Evolutionary conservation across 2,113 vertebrate genomes (phyloP), one percentile per base, ranked within the genome.

Genomic region (Dromaius novaehollandiae): DNA sequence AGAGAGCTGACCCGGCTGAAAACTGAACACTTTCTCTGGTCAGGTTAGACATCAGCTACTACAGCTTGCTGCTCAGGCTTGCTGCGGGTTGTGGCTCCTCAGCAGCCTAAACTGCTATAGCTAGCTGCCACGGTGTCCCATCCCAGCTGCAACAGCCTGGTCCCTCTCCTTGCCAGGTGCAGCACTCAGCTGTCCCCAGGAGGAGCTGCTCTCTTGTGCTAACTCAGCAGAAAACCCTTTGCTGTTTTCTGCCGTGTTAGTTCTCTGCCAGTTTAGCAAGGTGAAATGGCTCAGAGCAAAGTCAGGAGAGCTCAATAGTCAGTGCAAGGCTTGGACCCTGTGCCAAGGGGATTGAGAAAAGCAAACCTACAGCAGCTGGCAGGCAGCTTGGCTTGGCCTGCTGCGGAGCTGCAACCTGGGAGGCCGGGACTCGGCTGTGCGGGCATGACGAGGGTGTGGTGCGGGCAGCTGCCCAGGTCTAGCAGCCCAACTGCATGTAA

Each of bases 281-380:
- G 30, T 91, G 77, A 82, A 93, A 56, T 48, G 36, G 58, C n/a
- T 77, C 36, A 55, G n/a, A 82, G 44, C 66, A 40, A 74, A 82
- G 36, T 53, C 61, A 80, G 44, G 58, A 85, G 50, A 58, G 56
- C 56, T 60, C 66, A 89, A 69, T 36, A 78, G 32, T 5, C 0
- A 1, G 69, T 71, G 24, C 15, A 50, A 38, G 65, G n/a, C 44
- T 17, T 42, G 30, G 25, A 17, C 89, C 40, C 65, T 0, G 1
- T 73, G 84, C 78, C 81, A 89, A 40, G 36, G 78, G 46, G 24
- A 95, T 9, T 36, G 58, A 78, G 84, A 73, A 87, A 51, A 80
- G 38, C 32, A 74, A 76, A 30, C 55, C 40, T 38, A 70, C 0
- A 0, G 71, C 85, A 85, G 51, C 55, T 30, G 55, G 28, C 55